Evolutionary conservation across 53 echinoderm and acorn worm genomes (phyloP), one percentile per base, ranked within the genome.

Genomic region (Mesocentrotus franciscanus): DNA sequence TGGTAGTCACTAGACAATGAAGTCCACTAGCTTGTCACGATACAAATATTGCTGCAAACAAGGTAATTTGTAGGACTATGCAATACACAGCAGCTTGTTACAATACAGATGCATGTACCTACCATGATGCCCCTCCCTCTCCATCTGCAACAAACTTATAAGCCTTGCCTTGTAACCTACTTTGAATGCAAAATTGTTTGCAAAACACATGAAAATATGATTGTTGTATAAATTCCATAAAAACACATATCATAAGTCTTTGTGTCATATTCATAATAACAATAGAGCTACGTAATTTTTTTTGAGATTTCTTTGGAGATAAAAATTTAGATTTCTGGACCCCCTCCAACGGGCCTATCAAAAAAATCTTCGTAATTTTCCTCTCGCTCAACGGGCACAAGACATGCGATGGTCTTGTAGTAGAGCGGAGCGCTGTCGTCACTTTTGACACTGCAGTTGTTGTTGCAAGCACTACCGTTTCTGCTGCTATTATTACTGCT

Each of bases 191-290:
- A 10, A 57, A 58, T 24, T 87, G 27, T 27, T n/a, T 87, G 29
- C 8, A 57, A 87, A 58, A 27, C 1, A 87, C 29, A 10, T 87
- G n/a, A 29, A n/a, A 14, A 57, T 57, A 58, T 2, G 22, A 0
- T 87, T 58, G n/a, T 87, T 3, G 55, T 20, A 24, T 84, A 84
- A 20, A 84, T 76, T 30, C 57, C 6, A n/a, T 11, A 87, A n/a
- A 75, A 57, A 87, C 24, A 27, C 87, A 87, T 56, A 87, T 87
- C 87, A 87, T 87, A 29, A 16, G 87, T 58, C 87, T 87, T 32
- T 87, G 58, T 87, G 87, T 58, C 56, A 57, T 39, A 56, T 85
- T 85, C 56, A 55, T 27, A 13, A 59, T 49, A 49, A 84, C 9
- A 57, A 56, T 87, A 49, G 10, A 20, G 49, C 13, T 27, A 87